A percentile compares a stretch with the other conserved stretches of the same genome.
phyloP scores from a whole-genome alignment of 1,140 invertebrate genomes.

The Apis laboriosa region DNA sequence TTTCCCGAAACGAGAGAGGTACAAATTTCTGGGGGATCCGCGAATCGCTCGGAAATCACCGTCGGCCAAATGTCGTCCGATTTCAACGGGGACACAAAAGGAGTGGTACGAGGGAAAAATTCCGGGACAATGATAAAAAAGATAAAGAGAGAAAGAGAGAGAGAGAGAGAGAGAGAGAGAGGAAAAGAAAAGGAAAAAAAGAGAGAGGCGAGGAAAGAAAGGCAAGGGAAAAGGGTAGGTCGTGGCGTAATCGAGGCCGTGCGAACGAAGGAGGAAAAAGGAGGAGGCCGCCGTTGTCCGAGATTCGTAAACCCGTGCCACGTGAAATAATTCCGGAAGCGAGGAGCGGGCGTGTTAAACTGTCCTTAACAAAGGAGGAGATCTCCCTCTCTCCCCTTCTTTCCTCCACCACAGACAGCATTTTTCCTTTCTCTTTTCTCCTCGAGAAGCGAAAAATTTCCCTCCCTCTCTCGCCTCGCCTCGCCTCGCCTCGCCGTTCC shows the following conservation, averaged over 20 bases:
- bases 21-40: background rate
- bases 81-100: conserved; percentile 46
- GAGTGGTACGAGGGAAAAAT: background rate
- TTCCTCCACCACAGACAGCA: too few relatives aligned
- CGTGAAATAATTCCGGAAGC: conserved; percentile 37
- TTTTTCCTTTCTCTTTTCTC: background rate
- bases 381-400: background rate
- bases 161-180: conserved; percentile 14
- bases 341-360: conserved; percentile 19
- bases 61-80: conserved; percentile 37
- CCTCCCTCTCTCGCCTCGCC: background rate
- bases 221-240: background rate
- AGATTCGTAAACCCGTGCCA: conserved; percentile 24
- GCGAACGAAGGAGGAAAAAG: conserved; percentile 26
- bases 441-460: background rate
- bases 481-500: background rate
- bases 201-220: background rate
- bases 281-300: conserved; percentile 15
- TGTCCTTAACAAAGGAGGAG: conserved; percentile 12
- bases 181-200: conserved; percentile 2
- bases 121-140: background rate
- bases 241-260: conserved; percentile 17
- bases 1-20: background rate
- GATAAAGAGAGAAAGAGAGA: background rate
- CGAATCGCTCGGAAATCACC: conserved; percentile 30